Conservation (phyloP, 2,888 invertebrate genomes). For the Chalcis sispes region DNA sequence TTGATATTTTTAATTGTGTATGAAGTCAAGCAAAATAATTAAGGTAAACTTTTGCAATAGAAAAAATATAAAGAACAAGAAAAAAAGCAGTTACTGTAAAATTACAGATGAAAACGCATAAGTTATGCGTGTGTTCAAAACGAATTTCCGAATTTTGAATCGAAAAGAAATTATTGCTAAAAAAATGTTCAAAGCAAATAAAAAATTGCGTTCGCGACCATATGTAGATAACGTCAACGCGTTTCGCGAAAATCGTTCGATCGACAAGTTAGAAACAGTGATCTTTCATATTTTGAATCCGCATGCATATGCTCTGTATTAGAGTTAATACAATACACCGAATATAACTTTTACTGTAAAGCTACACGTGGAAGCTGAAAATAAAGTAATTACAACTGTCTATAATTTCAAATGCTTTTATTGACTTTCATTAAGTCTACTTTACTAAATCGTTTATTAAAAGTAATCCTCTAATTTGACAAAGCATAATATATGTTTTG, state of each 20-base stretch:
- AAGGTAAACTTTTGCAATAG: slow-evolving; percentile 69
- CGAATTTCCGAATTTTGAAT: slow-evolving; percentile 55
- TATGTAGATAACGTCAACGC: slow-evolving; percentile 47
- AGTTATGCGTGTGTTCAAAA: slow-evolving; percentile 55
- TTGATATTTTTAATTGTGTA: slow-evolving; percentile 72
- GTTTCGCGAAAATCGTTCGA: slow-evolving; percentile 49
- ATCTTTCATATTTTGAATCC: slow-evolving; percentile 61
- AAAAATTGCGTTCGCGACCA: slow-evolving; percentile 42
- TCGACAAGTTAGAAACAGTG: slow-evolving; percentile 56
- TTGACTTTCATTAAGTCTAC: background rate
- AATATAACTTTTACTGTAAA: slow-evolving; percentile 72
- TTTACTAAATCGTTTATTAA: background rate
- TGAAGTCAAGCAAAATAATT: slow-evolving; percentile 68
- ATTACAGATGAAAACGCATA: slow-evolving; percentile 60
- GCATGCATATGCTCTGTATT: slow-evolving; percentile 72
- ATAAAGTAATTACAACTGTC: slow-evolving; percentile 74
- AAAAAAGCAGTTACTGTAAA: slow-evolving; percentile 51
- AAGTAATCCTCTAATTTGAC: too few species aligned
- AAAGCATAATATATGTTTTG: background rate
- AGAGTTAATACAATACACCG: slow-evolving; percentile 68
- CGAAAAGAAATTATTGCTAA: slow-evolving; percentile 56
- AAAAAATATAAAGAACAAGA: slow-evolving; percentile 59
- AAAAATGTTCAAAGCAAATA: slow-evolving; percentile 53
- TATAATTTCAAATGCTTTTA: slow-evolving; percentile 54
- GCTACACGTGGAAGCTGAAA: slow-evolving; percentile 71